These are phyloP conservation scores for Pseudomyrmex flavicornis DNA, from an alignment of 1,140 invertebrate species.

Conservation along the genomic window DNA sequence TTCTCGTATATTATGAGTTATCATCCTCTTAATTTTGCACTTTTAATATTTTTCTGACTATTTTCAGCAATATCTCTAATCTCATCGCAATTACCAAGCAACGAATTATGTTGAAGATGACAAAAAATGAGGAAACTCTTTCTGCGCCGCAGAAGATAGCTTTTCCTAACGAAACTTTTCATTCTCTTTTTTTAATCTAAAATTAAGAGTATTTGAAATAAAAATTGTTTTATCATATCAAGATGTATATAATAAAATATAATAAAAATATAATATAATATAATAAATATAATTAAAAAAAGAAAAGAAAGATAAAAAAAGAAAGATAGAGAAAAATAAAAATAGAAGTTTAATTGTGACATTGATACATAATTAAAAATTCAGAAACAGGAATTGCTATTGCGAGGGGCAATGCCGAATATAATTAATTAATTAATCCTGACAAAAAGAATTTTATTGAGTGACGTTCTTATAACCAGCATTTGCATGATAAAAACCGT, in stretches of 20 bases:
- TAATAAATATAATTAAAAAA: neutral
- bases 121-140: conserved; percentile 19
- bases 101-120: conserved; percentile 22
- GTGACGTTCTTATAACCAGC: neutral
- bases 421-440: neutral
- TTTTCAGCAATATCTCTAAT: conserved; percentile 1
- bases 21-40: neutral
- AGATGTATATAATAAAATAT: neutral
- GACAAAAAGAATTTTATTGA: conserved; percentile 1
- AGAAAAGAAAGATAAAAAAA: too few species aligned
- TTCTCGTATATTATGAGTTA: conserved; percentile 6
- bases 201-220: too few species aligned
- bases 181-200: too few species aligned
- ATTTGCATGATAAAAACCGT: conserved; percentile 10
- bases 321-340: too few species aligned
- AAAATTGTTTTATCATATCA: too few species aligned
- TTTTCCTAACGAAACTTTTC: conserved; percentile 4
- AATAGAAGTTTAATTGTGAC: too few species aligned
- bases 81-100: neutral
- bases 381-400: too few species aligned
- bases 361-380: too few species aligned
- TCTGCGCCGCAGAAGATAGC: neutral
- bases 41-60: neutral
- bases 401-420: too few species aligned
- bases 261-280: too few species aligned